phyloP scores from a whole-genome alignment of 2,113 vertebrate genomes.

The Microcebus tavaratra region DNA sequence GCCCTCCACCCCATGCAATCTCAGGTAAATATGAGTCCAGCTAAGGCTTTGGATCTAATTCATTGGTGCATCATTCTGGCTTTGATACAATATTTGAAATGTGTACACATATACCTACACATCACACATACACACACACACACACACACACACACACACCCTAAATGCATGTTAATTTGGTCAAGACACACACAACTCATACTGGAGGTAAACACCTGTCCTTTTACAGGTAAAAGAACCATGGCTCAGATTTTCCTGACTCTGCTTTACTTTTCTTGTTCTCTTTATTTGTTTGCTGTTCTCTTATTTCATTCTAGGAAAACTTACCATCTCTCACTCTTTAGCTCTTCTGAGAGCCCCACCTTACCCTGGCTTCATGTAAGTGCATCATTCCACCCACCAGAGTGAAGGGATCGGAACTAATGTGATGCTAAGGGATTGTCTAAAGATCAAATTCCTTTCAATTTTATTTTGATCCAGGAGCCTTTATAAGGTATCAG shows the following conservation, averaged over 20 bases:
- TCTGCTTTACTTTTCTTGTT: not conserved
- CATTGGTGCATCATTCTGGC: not conserved
- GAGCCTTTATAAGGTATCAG: not conserved
- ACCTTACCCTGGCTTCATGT: not conserved
- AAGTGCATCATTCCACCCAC: not conserved
- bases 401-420: not conserved
- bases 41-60: not conserved
- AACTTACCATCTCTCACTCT: not conserved
- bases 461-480: not conserved
- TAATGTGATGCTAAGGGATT: not conserved
- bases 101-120: not conserved
- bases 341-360: not conserved
- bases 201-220: not conserved
- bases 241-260: not conserved
- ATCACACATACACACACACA: not conserved
- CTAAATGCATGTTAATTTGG: not conserved
- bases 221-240: not conserved
- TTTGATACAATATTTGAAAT: slow-evolving; percentile 14
- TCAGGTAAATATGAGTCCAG: slow-evolving; percentile 32
- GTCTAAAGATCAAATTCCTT: not conserved
- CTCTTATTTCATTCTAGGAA: not conserved
- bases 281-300: not conserved
- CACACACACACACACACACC: not conserved
- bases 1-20: not conserved
- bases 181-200: not conserved